Percentiles rank a stretch among this genome's conserved stretches.
phyloP scores from a whole-genome alignment of 2,888 invertebrate species.

The Mellilla xanthometata region DNA sequence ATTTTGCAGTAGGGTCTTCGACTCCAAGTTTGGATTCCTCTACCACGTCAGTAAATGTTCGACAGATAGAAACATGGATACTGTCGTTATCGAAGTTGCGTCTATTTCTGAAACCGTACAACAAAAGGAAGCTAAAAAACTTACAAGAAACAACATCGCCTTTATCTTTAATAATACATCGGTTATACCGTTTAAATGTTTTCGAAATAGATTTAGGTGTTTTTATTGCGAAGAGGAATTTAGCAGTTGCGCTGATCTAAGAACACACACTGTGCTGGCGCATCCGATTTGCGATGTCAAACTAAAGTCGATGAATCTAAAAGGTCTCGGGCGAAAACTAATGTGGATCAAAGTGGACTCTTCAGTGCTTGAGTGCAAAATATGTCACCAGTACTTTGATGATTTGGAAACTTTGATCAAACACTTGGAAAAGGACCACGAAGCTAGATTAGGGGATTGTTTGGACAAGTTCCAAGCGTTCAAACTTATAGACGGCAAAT shows the following conservation, averaged over 20 bases:
- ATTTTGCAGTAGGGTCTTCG: slow-evolving; percentile 52
- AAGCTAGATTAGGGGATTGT: slow-evolving; percentile 18
- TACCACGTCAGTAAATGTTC: slow-evolving; percentile 55
- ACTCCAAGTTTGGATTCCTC: slow-evolving; percentile 56
- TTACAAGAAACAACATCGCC: slow-evolving; percentile 42
- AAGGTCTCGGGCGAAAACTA: slow-evolving; percentile 52
- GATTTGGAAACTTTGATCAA: slow-evolving; percentile 18
- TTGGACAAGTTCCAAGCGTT: slow-evolving; percentile 15
- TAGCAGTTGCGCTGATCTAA: slow-evolving; percentile 52
- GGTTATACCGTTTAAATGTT: slow-evolving; percentile 65
- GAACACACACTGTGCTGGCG: slow-evolving; percentile 51
- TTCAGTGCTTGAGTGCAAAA: slow-evolving; percentile 23
- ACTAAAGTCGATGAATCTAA: slow-evolving; percentile 54
- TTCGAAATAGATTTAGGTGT: slow-evolving; percentile 60
- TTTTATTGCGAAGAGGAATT: slow-evolving; percentile 69
- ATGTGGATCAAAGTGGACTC: slow-evolving; percentile 60
- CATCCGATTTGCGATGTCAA: slow-evolving; percentile 62
- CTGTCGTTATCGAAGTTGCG: neutral
- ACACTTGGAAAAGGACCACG: slow-evolving; percentile 29
- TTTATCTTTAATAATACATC: slow-evolving; percentile 64
- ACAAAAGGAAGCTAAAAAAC: slow-evolving; percentile 38
- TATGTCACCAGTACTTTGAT: slow-evolving; percentile 12
- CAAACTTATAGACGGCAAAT: slow-evolving; percentile 23
- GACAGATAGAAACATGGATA: neutral
- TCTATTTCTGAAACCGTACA: slow-evolving; percentile 38